Evolutionary conservation across 2,888 invertebrate species (phyloP), one percentile per base, ranked within the genome.

Genomic region (Rotaria magnacalcarata): DNA sequence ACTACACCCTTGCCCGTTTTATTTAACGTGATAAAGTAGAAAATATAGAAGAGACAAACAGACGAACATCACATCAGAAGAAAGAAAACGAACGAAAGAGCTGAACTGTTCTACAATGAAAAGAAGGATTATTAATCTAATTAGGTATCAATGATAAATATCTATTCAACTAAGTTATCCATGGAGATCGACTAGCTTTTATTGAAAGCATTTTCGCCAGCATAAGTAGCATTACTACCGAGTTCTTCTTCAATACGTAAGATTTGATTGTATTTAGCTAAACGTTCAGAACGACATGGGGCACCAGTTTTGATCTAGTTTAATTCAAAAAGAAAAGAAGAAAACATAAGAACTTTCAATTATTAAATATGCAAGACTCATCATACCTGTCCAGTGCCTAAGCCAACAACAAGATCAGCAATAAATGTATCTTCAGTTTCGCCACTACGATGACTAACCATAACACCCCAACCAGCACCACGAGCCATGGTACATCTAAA

Each of bases 391-490:
- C 99, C 99, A 86, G 98, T 98, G 87, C 96, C 95, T 87, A 99
- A 93, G 88, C 98, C 99, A 74, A 99, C 99, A 27, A 98, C 98
- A 89, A 99, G 93, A 92, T 99, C 99, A 88, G 97, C 98, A 91
- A 99, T 99, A 92, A 97, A 98, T 0, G 97, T 96, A 91, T 99
- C 99, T 92, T 99, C 99, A 87, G 99, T 99, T 92, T 99, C 99
- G 88, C 99, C 99, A 88, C 97, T 97, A 92, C 93, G 90, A 92
- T 99, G 98, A 52, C 98, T 98, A 84, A 99, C 98, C 98, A 99
- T 99, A 88, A 97, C 97, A 88, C 97, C 98, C 98, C 98, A 99
- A 50, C 92, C 92, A 87, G 91, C 91, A 8, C 89, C 88, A 89
- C 92, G 92, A 8, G 93, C 91, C 90, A 93, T 89, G 87, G 90